phyloP scores from a whole-genome alignment of 2,888 invertebrate species.

The Lochmaea capreae region DNA sequence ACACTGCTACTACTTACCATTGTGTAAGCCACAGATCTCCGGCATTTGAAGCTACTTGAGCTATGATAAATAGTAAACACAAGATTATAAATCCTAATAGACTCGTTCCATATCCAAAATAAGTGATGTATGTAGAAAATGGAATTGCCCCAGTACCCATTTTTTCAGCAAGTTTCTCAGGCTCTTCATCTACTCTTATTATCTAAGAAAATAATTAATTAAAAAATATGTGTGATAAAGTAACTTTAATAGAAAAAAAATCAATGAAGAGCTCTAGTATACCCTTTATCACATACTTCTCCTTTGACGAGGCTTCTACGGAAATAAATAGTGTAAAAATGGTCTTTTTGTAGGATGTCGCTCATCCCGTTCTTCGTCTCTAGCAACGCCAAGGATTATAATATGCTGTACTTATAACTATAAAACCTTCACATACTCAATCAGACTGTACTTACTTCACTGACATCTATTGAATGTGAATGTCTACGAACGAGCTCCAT shows the following conservation, averaged over 20 bases:
- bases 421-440: too few species aligned
- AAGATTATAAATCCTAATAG: constrained; percentile 69
- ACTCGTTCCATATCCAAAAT: constrained; percentile 78
- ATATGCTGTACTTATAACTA: too few species aligned
- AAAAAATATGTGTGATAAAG: not conserved
- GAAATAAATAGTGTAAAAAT: too few species aligned
- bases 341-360: too few species aligned
- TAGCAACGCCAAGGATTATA: too few species aligned
- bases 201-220: constrained; percentile 8
- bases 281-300: too few species aligned
- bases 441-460: constrained; percentile 50
- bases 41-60: constrained; percentile 77
- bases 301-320: too few species aligned
- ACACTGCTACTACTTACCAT: constrained; percentile 70
- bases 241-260: not conserved
- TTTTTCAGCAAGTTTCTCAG: constrained; percentile 74
- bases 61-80: constrained; percentile 70
- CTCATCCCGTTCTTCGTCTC: too few species aligned
- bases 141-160: constrained; percentile 75
- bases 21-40: constrained; percentile 82
- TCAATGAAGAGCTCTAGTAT: too few species aligned
- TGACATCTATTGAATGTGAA: constrained; percentile 54
- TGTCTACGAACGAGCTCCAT: constrained; percentile 38
- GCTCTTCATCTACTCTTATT: constrained; percentile 60
- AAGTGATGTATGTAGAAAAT: constrained; percentile 73